phyloP scores from a whole-genome alignment of 2,113 vertebrate species.

The Elanoides forficatus region DNA sequence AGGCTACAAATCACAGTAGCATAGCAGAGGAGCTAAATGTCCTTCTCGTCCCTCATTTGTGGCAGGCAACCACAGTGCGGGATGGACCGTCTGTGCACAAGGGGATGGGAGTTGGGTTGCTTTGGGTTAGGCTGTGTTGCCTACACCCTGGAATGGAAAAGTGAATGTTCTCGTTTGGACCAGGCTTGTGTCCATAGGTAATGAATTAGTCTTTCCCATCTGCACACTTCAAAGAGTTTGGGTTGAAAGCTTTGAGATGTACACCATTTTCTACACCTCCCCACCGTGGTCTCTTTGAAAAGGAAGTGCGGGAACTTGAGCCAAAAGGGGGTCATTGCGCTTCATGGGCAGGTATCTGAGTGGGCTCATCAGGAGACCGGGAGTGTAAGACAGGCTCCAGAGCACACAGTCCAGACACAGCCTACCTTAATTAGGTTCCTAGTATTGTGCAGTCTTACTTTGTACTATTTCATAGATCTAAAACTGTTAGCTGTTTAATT shows the following conservation, averaged over 20 bases:
- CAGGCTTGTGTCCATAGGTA: background rate
- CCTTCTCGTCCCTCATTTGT: background rate
- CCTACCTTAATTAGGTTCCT: background rate
- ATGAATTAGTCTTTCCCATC: background rate
- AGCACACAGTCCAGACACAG: background rate
- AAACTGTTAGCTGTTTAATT: conserved; percentile 30
- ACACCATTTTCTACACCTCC: background rate
- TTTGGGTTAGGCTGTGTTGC: background rate
- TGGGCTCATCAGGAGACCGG: background rate
- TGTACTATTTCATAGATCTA: background rate
- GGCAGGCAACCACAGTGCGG: background rate
- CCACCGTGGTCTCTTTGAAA: background rate
- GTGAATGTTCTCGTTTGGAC: background rate
- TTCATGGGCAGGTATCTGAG: background rate
- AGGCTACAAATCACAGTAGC: background rate
- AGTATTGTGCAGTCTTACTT: background rate
- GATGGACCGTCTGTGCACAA: rapidly evolving
- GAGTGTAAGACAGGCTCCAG: background rate
- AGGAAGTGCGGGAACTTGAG: background rate
- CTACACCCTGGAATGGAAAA: background rate
- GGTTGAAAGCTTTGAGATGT: background rate
- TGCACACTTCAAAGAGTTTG: background rate
- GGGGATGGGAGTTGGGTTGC: background rate
- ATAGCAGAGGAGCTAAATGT: background rate
- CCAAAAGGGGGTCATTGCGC: rapidly evolving